These are phyloP conservation scores for Dysmachus trigonus DNA, from an alignment of 2,888 invertebrate species.

Conservation along the genomic window DNA sequence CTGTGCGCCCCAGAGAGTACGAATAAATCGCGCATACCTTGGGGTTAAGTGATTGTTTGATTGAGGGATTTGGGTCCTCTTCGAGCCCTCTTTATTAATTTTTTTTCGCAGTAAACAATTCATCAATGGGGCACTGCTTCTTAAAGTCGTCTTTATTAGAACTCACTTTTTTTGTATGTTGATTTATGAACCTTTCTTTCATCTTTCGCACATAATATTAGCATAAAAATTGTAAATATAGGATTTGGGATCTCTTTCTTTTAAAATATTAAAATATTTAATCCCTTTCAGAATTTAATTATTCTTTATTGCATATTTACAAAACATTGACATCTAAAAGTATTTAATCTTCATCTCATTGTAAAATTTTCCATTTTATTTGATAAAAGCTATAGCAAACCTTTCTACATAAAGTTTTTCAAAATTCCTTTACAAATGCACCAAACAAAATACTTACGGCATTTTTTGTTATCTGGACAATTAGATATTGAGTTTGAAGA, in stretches of 20 bases:
- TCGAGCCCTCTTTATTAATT: constrained; percentile 8
- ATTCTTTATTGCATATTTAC: not conserved
- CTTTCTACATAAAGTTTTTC: not conserved
- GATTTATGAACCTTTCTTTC: not conserved
- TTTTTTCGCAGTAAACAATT: not conserved
- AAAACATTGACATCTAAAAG: not conserved
- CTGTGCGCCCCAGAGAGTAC: constrained; percentile 27
- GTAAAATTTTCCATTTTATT: not conserved
- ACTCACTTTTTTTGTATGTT: not conserved
- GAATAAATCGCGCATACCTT: constrained; percentile 38
- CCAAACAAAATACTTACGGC: too few relatives aligned
- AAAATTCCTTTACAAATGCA: not conserved
- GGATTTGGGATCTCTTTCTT: not conserved
- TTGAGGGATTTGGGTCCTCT: constrained; percentile 32
- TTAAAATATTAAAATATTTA: not conserved
- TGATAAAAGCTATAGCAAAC: not conserved
- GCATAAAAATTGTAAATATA: not conserved
- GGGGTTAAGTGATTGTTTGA: constrained; percentile 41
- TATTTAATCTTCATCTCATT: not conserved
- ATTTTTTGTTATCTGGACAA: too few relatives aligned
- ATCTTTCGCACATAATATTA: not conserved
- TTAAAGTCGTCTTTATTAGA: not conserved
- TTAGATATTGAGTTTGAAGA: too few relatives aligned
- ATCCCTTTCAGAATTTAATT: not conserved
- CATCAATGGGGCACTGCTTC: constrained; percentile 1